Evolutionary conservation across 2,113 vertebrate species (phyloP).

Genomic region (Pseudorectes ferrugineus): DNA sequence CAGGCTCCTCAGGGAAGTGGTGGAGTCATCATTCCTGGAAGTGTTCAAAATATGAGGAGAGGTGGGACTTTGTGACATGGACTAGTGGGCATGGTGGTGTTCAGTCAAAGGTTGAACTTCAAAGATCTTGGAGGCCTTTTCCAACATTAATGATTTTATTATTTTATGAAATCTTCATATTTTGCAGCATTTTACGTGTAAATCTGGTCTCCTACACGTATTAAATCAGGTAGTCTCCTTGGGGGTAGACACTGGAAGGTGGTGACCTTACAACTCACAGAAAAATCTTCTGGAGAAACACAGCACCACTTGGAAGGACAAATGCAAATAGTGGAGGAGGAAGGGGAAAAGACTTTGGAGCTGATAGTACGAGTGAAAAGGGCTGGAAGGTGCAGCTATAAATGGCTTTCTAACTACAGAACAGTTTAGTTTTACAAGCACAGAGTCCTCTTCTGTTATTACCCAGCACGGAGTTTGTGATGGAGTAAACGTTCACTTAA

Average conservation of each 20-base stretch:
- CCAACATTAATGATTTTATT: neutral
- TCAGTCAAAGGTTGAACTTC: neutral
- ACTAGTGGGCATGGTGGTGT: neutral
- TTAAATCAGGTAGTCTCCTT: neutral
- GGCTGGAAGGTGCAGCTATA: neutral
- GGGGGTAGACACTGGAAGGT: neutral
- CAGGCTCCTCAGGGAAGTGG: neutral
- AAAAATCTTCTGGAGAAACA: neutral
- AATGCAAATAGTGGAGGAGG: neutral
- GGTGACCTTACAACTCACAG: neutral
- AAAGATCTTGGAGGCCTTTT: neutral
- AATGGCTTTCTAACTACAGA: neutral
- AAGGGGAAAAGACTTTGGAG: neutral
- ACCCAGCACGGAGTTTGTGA: neutral
- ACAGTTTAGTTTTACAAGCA: slow-evolving; percentile 8
- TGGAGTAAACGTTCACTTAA: neutral
- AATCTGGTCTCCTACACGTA: neutral
- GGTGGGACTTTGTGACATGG: too few relatives aligned
- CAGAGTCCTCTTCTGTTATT: neutral
- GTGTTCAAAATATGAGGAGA: neutral
- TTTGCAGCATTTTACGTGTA: neutral
- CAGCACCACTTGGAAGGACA: neutral
- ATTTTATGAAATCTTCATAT: neutral
- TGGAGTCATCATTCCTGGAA: neutral
- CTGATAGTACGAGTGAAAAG: neutral